Evolutionary conservation across 53 echinoderm and acorn worm genomes (phyloP).

Genomic region (Crossaster papposus): DNA sequence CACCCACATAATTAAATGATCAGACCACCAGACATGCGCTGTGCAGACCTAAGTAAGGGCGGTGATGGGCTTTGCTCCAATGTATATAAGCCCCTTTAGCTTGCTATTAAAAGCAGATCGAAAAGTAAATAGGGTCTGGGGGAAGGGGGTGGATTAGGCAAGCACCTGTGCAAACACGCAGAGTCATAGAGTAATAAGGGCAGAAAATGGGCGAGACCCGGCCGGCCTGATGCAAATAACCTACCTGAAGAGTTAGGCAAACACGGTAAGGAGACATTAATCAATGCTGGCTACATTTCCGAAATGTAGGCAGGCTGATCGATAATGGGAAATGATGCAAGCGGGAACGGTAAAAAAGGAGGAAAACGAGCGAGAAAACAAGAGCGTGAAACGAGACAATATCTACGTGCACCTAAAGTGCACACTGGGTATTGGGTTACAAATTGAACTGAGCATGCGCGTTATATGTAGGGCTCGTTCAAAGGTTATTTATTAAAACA

Average conservation of each 20-base stretch:
- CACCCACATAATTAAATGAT: too few relatives aligned
- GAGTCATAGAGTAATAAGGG: slow-evolving; percentile 3
- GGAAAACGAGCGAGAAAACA: too few relatives aligned
- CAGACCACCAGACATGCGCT: too few relatives aligned
- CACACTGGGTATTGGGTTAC: background rate
- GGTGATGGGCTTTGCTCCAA: background rate
- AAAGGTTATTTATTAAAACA: background rate
- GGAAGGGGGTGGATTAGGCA: background rate
- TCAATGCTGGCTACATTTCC: slow-evolving; percentile 38
- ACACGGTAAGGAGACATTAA: slow-evolving; percentile 24
- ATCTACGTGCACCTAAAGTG: background rate
- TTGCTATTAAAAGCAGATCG: background rate
- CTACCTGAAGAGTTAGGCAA: slow-evolving; percentile 18
- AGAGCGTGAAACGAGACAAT: background rate
- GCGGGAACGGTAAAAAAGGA: background rate
- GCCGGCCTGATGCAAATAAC: background rate
- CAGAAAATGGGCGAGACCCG: background rate
- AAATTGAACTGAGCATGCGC: background rate
- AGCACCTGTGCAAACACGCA: slow-evolving; percentile 12
- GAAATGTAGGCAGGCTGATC: slow-evolving; percentile 38
- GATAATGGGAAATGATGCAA: background rate
- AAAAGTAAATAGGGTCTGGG: background rate
- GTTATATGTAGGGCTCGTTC: background rate
- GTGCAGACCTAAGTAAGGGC: background rate
- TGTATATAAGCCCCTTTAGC: background rate